These are phyloP conservation scores for Hippolais icterina DNA, from an alignment of 2,113 vertebrate genomes.

Conservation along the genomic window DNA sequence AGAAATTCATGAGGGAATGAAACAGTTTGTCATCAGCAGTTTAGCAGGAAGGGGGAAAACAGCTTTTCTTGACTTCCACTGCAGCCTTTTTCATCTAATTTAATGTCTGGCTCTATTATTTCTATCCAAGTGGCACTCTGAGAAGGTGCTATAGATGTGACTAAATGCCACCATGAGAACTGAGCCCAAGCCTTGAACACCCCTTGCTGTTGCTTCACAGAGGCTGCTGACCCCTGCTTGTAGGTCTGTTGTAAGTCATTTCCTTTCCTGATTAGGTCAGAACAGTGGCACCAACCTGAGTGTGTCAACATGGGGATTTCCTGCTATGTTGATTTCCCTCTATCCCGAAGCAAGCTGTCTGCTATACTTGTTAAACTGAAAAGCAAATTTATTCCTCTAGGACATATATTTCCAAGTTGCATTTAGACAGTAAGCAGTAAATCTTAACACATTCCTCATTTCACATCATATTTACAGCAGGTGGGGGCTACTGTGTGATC, in stretches of 20 bases:
- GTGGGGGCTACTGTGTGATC: background rate
- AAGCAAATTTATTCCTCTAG: background rate
- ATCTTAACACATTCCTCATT: background rate
- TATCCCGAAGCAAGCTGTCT: background rate
- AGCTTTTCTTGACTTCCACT: background rate
- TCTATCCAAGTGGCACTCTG: background rate
- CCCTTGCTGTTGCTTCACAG: background rate
- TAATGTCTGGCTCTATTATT: background rate
- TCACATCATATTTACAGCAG: background rate
- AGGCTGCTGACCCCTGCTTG: background rate
- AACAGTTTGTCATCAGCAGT: background rate
- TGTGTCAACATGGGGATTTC: conserved; percentile 5
- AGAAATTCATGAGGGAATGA: background rate
- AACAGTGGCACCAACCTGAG: background rate
- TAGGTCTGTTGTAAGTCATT: conserved; percentile 19
- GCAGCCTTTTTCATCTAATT: background rate
- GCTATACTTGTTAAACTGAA: background rate
- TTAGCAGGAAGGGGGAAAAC: background rate
- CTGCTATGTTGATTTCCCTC: background rate
- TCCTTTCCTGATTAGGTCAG: conserved; percentile 20
- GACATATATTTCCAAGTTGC: background rate
- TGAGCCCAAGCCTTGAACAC: background rate
- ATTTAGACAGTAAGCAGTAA: background rate
- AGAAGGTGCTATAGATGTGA: background rate
- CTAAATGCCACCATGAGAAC: background rate